Evolutionary conservation across 2,888 invertebrate species (phyloP), one percentile per base, ranked within the genome.

Genomic region (Leptopilina syphax): DNA sequence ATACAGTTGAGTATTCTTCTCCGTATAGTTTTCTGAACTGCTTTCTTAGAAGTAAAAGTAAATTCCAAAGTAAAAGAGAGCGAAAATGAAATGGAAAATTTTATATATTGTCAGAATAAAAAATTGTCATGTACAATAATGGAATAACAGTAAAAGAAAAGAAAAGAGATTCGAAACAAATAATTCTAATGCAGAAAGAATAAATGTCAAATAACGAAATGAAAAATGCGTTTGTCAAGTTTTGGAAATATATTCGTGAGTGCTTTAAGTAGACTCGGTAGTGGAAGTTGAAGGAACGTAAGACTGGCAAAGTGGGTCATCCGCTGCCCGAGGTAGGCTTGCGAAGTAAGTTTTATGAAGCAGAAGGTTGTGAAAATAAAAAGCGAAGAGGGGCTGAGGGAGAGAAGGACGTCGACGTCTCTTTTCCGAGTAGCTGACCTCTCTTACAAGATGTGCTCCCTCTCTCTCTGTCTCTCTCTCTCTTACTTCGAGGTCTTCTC

Each of bases 271-370:
- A 73, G 73, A 73, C 73, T 73, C 9, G 34, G 54, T 18, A 10
- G 57, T 8, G 54, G 12, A 54, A 57, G 73, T 54, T 70, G 50
- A n/a, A 73, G 24, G 34, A 54, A 34, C 57, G 73, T 41, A 73
- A 73, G 57, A 73, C 50, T 80, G 77, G 81, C 83, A 82, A 90
- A 91, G 86, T 90, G 86, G 90, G 90, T 90, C 90, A 89, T 83
- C 84, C 83, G 86, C 83, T 85, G 88, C 90, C 88, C 83, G 86
- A 87, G 89, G 89, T 87, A 87, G 84, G 85, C 85, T 87, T 84
- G 86, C 87, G 87, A 85, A 82, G 85, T 80, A 80, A 83, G 81
- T 83, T 83, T 83, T 73, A 80, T 78, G 83, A 79, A 80, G 80
- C 81, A 79, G 73, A 83, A 27, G 73, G 73, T 73, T 57, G 57